Conservation (phyloP, 2,888 invertebrate species). For the Volucella inanis region DNA sequence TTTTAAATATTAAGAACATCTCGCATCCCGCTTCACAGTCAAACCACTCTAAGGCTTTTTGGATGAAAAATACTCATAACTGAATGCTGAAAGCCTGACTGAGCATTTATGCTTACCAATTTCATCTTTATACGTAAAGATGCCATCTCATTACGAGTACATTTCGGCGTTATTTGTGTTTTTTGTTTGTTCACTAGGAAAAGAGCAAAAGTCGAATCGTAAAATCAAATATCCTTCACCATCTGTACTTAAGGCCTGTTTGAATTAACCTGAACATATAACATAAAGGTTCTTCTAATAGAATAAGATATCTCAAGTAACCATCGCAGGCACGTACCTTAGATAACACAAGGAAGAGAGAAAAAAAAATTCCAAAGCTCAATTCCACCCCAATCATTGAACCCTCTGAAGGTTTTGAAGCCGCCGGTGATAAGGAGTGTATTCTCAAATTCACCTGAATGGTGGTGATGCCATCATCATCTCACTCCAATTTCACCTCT, state of each 20-base stretch:
- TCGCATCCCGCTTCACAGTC: no score
- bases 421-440: slow-evolving; percentile 30
- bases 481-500: slow-evolving; percentile 12
- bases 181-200: no score
- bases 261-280: slow-evolving; percentile 29
- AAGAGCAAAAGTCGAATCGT: no score
- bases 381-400: not conserved
- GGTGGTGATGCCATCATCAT: slow-evolving; percentile 48
- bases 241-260: slow-evolving; percentile 30
- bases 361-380: slow-evolving; percentile 6
- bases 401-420: slow-evolving; percentile 1
- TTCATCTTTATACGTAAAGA: not conserved
- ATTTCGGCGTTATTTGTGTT: no score
- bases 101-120: not conserved
- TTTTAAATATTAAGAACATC: no score
- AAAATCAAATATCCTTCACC: slow-evolving; percentile 4
- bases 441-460: slow-evolving; percentile 34
- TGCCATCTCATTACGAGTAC: no score
- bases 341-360: slow-evolving; percentile 42
- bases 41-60: no score
- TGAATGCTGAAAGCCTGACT: no score
- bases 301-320: slow-evolving; percentile 67
- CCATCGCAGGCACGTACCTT: slow-evolving; percentile 60
- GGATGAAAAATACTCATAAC: no score
- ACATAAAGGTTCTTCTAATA: slow-evolving; percentile 44